Conservation (phyloP, 1,140 invertebrate genomes). For the Colletes latitarsis region DNA sequence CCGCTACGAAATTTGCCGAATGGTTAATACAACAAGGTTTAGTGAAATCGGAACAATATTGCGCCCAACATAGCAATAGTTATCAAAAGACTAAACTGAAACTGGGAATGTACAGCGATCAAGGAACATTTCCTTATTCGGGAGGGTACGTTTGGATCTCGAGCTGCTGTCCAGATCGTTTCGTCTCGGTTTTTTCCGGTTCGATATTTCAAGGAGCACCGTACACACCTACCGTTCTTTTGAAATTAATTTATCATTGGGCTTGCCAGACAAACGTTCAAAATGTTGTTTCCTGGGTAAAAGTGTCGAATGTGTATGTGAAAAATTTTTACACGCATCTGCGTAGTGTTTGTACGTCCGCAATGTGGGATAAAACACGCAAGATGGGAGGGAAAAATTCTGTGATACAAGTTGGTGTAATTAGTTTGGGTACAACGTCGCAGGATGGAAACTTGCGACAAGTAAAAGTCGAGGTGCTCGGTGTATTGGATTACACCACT, state of each 20-base stretch:
- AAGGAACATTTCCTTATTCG: slow-evolving; percentile 90
- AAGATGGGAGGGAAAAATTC: slow-evolving; percentile 85
- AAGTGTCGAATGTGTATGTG: slow-evolving; percentile 89
- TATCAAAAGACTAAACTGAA: slow-evolving; percentile 85
- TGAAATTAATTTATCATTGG: slow-evolving; percentile 95
- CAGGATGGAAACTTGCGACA: slow-evolving; percentile 91
- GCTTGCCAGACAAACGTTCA: slow-evolving; percentile 92
- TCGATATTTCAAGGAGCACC: slow-evolving; percentile 93
- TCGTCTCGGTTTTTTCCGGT: slow-evolving; percentile 91
- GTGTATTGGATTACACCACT: slow-evolving; percentile 89
- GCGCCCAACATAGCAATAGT: slow-evolving; percentile 82
- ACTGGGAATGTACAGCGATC: slow-evolving; percentile 91
- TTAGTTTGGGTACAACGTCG: slow-evolving; percentile 93
- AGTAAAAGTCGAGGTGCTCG: slow-evolving; percentile 94
- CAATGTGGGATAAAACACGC: slow-evolving; percentile 87
- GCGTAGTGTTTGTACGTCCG: slow-evolving; percentile 88
- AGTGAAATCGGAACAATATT: slow-evolving; percentile 89
- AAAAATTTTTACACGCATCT: slow-evolving; percentile 91
- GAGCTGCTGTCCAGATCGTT: slow-evolving; percentile 90
- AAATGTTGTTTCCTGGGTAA: slow-evolving; percentile 94
- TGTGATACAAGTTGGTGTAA: slow-evolving; percentile 88
- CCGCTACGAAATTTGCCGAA: slow-evolving; percentile 91
- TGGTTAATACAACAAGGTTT: slow-evolving; percentile 93
- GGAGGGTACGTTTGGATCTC: slow-evolving; percentile 95
- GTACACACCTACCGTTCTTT: slow-evolving; percentile 88